phyloP scores from a whole-genome alignment of 2,113 vertebrate species.

The Phalacrocorax pelagicus region DNA sequence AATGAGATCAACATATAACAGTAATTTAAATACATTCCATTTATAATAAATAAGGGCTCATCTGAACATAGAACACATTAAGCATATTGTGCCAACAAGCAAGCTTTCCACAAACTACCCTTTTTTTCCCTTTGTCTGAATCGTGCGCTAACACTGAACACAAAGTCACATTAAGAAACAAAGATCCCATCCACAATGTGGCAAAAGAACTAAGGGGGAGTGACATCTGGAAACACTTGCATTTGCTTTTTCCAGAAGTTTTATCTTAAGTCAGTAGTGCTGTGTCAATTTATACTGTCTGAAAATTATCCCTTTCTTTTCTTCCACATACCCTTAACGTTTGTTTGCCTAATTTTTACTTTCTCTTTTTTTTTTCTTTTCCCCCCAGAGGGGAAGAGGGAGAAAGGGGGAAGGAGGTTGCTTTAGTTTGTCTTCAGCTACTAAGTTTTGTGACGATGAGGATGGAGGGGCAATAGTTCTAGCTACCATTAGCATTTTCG shows the following conservation, averaged over 20 bases:
- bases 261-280: background rate
- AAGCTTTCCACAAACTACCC: background rate
- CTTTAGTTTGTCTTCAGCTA: background rate
- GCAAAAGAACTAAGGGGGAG: background rate
- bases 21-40: conserved; percentile 48
- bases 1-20: conserved; percentile 48
- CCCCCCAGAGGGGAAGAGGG: too few relatives aligned
- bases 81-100: background rate
- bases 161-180: conserved; percentile 11
- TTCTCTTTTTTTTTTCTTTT: too few relatives aligned
- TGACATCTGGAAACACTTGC: background rate
- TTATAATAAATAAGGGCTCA: conserved; percentile 42
- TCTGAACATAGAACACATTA: conserved; percentile 7
- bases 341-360: background rate
- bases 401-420: background rate
- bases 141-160: background rate
- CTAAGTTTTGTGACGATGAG: background rate
- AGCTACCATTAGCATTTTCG: background rate
- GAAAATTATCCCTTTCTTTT: background rate
- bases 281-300: background rate
- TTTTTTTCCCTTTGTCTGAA: background rate
- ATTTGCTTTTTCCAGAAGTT: background rate
- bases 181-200: background rate
- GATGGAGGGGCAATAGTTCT: background rate
- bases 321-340: background rate